Evolutionary conservation across 2,797 vertebrate genomes (phyloP).

Genomic region (Coluber constrictor): DNA sequence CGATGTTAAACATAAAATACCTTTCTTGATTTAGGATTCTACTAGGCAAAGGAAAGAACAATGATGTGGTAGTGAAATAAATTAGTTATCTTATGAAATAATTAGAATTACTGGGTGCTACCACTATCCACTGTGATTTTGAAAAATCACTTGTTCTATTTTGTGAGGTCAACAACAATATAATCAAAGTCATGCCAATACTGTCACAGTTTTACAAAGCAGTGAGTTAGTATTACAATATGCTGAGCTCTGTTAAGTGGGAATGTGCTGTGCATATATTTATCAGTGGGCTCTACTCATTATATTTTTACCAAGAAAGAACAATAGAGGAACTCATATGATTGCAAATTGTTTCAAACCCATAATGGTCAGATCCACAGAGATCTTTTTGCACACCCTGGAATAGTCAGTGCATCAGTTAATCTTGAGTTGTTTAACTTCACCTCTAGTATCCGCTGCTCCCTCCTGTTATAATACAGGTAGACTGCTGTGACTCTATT

Average conservation of each 20-base stretch:
- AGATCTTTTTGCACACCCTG: slow-evolving; percentile 37
- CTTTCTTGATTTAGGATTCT: not conserved
- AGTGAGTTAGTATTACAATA: slow-evolving; percentile 19
- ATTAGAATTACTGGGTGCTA: not conserved
- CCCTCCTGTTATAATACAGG: slow-evolving; percentile 50
- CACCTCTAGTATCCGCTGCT: slow-evolving; percentile 44
- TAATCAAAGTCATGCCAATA: not conserved
- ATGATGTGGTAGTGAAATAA: not conserved
- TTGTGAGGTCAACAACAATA: not conserved
- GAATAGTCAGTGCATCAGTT: slow-evolving; percentile 38
- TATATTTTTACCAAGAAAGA: slow-evolving; percentile 16
- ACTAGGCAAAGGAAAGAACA: not conserved
- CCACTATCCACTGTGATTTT: not conserved
- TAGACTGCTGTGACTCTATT: slow-evolving; percentile 57
- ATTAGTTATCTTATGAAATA: not conserved
- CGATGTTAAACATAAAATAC: not conserved
- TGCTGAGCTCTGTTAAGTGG: slow-evolving; percentile 13
- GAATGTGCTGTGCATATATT: not conserved
- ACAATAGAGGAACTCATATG: too few relatives aligned
- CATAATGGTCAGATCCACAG: slow-evolving; percentile 15
- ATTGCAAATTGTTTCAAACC: slow-evolving; percentile 36
- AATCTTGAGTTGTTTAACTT: slow-evolving; percentile 58
- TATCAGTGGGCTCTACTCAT: not conserved
- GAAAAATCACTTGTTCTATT: slow-evolving; percentile 12
- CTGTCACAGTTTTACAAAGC: slow-evolving; percentile 13